Percentiles rank a stretch among this genome's conserved stretches.
These are phyloP conservation scores for Muscicapa comitata DNA, from an alignment of 2,797 vertebrate species.

Conservation along the genomic window DNA sequence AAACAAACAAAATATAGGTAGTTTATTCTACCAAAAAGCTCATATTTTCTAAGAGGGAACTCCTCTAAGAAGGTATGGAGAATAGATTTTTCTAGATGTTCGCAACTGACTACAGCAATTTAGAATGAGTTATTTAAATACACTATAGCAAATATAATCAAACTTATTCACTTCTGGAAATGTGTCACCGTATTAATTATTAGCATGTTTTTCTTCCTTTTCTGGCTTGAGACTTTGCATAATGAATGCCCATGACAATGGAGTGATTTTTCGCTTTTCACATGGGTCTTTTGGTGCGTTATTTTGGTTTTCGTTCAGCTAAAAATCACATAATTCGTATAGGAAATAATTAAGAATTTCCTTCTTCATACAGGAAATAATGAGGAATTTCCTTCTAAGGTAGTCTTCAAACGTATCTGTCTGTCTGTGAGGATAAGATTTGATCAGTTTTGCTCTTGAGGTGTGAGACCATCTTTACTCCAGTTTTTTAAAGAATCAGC, in stretches of 20 bases:
- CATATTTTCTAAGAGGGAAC: background rate
- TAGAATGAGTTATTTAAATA: background rate
- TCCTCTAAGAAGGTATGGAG: background rate
- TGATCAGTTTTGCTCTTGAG: background rate
- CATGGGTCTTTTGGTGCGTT: background rate
- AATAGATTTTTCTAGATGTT: background rate
- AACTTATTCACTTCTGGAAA: background rate
- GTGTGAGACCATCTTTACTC: background rate
- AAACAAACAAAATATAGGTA: background rate
- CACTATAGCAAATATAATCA: background rate
- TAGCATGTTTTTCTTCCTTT: background rate
- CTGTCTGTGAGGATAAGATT: background rate
- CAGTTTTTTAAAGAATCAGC: background rate
- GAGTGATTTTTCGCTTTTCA: background rate
- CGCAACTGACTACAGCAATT: background rate
- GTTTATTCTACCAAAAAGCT: background rate
- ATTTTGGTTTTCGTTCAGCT: fast-evolving
- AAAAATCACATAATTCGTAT: background rate
- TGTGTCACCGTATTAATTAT: fast-evolving
- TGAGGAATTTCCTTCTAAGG: background rate
- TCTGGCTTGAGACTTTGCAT: background rate
- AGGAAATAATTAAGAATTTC: background rate
- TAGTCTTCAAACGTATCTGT: background rate
- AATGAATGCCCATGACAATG: background rate
- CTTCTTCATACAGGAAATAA: background rate